These are phyloP conservation scores for Lycorma delicatula DNA, from an alignment of 1,140 invertebrate genomes.

Conservation along the genomic window DNA sequence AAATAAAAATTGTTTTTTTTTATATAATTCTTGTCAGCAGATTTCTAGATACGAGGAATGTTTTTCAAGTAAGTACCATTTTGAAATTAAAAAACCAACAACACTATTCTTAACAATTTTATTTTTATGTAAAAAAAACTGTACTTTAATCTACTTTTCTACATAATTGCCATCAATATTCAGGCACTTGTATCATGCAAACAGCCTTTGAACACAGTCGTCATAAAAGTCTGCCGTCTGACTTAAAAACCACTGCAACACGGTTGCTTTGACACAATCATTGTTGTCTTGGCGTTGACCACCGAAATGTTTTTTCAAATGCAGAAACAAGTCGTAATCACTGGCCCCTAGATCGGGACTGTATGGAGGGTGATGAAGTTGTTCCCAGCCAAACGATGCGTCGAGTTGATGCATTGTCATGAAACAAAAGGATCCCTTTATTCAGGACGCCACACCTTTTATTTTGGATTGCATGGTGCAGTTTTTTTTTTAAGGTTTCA, in stretches of 20 bases:
- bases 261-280: constrained; percentile 5
- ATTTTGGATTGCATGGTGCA: constrained; percentile 13
- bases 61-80: constrained; percentile 3
- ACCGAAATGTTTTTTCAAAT: constrained; percentile 15
- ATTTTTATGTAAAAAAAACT: not conserved
- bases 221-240: constrained; percentile 6
- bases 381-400: constrained; percentile 31
- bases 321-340: constrained; percentile 33
- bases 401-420: constrained; percentile 28
- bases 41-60: constrained; percentile 2
- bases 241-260: constrained; percentile 8
- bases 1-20: too few species aligned
- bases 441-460: constrained; percentile 5
- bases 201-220: constrained; percentile 10
- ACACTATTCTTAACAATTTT: not conserved
- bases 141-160: constrained; percentile 17
- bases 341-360: constrained; percentile 32
- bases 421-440: constrained; percentile 21
- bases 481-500: not conserved
- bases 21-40: constrained; percentile 28
- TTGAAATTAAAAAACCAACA: not conserved
- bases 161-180: constrained; percentile 19
- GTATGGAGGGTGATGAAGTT: constrained; percentile 33
- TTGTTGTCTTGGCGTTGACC: constrained; percentile 12
- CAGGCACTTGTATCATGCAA: constrained; percentile 16